Evolutionary conservation across 2,888 invertebrate genomes (phyloP).

Genomic region (Agrochola litura): DNA sequence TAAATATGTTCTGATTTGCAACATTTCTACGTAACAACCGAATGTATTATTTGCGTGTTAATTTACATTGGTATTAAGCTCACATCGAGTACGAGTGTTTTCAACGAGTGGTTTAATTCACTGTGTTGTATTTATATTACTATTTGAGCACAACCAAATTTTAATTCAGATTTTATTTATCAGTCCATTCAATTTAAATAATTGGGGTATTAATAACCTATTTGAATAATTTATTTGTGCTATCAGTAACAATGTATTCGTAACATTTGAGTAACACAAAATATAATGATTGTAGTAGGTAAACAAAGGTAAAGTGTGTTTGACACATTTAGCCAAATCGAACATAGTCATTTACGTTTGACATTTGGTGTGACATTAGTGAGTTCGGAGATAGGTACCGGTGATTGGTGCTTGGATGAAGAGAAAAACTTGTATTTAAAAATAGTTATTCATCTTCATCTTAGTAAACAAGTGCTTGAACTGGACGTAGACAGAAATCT

Average conservation of each 20-base stretch:
- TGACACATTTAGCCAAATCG: constrained; percentile 15
- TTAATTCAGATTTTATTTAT: constrained; percentile 34
- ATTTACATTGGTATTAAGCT: constrained; percentile 52
- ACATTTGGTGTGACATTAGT: constrained; percentile 22
- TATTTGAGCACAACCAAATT: constrained; percentile 27
- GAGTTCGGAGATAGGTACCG: not conserved
- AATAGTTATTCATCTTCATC: not conserved
- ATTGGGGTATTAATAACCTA: constrained; percentile 23
- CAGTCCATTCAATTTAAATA: constrained; percentile 29
- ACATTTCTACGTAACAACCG: constrained; percentile 44
- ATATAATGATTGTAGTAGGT: not conserved
- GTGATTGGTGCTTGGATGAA: not conserved
- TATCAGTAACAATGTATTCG: constrained; percentile 13
- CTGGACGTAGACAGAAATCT: not conserved
- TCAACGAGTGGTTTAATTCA: constrained; percentile 28
- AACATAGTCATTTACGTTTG: constrained; percentile 23
- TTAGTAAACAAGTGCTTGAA: not conserved
- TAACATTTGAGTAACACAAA: constrained; percentile 15
- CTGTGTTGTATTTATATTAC: constrained; percentile 39
- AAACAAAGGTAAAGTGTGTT: not conserved
- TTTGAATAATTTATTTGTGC: constrained; percentile 32
- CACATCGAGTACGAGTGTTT: constrained; percentile 23
- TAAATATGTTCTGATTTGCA: constrained; percentile 54
- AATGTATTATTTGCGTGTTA: constrained; percentile 60
- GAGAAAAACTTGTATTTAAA: not conserved